phyloP scores from a whole-genome alignment of 2,888 invertebrate genomes.

The Seira musarum region DNA sequence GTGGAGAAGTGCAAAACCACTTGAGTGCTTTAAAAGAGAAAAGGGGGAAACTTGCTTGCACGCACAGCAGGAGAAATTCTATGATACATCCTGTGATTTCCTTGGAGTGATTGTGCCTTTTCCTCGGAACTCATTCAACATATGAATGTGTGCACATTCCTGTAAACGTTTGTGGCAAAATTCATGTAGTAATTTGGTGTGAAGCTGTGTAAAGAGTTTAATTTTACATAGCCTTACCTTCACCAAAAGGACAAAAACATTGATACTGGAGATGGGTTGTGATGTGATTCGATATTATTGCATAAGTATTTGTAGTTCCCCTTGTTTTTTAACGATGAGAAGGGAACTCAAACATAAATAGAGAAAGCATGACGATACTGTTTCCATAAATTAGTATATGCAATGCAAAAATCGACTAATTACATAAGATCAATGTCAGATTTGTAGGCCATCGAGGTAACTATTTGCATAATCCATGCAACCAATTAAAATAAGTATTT shows the following conservation, averaged over 20 bases:
- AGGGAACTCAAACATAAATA: too few species aligned
- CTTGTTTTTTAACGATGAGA: too few species aligned
- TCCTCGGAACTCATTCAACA: too few species aligned
- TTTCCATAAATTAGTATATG: too few species aligned
- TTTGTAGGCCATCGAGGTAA: too few species aligned
- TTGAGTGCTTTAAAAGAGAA: not conserved
- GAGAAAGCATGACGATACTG: too few species aligned
- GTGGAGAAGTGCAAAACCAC: not conserved
- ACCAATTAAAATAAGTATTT: too few species aligned
- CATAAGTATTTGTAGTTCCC: too few species aligned
- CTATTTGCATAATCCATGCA: too few species aligned
- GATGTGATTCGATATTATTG: not conserved
- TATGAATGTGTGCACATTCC: too few species aligned
- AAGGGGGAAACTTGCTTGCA: not conserved
- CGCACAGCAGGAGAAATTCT: not conserved
- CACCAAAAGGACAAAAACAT: not conserved
- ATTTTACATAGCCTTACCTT: not conserved
- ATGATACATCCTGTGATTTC: not conserved
- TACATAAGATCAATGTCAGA: too few species aligned
- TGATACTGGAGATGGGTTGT: not conserved
- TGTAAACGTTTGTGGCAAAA: not conserved
- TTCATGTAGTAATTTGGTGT: not conserved
- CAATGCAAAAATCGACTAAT: too few species aligned
- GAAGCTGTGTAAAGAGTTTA: not conserved
- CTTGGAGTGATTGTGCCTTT: not conserved